Base-by-base conservation (phyloP, 2,113 vertebrate species). In the Eulemur macaco region DNA sequence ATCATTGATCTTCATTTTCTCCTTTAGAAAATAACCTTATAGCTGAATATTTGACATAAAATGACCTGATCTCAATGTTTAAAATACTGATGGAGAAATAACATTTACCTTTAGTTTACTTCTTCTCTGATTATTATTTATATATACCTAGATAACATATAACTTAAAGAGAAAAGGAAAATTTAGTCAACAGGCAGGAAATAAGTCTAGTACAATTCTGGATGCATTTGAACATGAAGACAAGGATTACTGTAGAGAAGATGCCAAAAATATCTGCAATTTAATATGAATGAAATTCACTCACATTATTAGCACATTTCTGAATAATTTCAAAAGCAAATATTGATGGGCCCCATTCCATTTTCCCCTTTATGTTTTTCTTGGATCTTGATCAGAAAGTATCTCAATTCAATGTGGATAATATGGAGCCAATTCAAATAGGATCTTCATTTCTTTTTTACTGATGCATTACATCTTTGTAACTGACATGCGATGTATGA, bases 351-450 rank as follows among this genome's bases (percentile, higher is more conserved):
- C 73, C 80, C 37, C 47, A 8, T 3, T 73, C 29, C 0, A 1
- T 96, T 98, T 97, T 95, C 54, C 17, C 83, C 18, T 39, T 9
- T 45, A 39, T 50, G 1, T 94, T 97, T 66, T 96, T 95, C 27
- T 96, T 98, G 63, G 63, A 95, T 85, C 31, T 47, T 96, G 17
- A 37, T 96, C 96, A 85, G 76, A 95, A n/a, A 20, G 1, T 54
- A 64, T 90, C 54, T 95, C 25, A 95, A 74, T 84, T 96, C 88
- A 93, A 95, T 97, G 29, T 71, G 1, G 0, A 31, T 84, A 8
- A 8, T 45, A 69, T 1, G 17, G 54, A 45, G n/a, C 81, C 91
- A 96, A 96, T 88, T 81, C 5, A 97, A 97, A 97, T 54, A 95
- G 1, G 58, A 3, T 60, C 42, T 29, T 83, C 10, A 64, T 91